Evolutionary conservation across 92 coral and sea anemone species (phyloP), one percentile per base, ranked within the genome.

Genomic region (Paramuricea clavata): DNA sequence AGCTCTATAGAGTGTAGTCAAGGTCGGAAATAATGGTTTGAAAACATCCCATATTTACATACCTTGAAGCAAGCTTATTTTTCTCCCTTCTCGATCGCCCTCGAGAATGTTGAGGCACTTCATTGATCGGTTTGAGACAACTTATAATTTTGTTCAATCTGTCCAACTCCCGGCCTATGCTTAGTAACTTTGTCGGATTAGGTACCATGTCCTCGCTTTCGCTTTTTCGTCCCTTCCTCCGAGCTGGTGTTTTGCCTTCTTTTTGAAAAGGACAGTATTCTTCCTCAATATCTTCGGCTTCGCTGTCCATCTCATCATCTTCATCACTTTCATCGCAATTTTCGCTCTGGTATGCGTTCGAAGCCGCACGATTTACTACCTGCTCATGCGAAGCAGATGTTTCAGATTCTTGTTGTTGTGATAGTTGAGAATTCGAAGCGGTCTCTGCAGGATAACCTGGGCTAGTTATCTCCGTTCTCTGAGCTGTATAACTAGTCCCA

Each of bases 11-110:
- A 19, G 41, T 52, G 22, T 60, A 60, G 68, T 31, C 68, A 60
- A 60, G 68, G 68, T 60, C 68, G 23, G 32, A 12, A 31, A 60
- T 60, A 60, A 60, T 60, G 68, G 21, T 60, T 60, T 60, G 21
- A 60, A 57, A 60, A 60, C 68, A 60, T 60, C 27, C 21, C 39
- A 12, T 21, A 27, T 32, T 62, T 31, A 67, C 91, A 22, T 89
- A 97, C 99, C 99, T 94, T 54, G 99, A 97, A 28, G 99, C 99
- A 12, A 97, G 98, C 79, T 97, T 97, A 91, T 97, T 97, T 87
- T 97, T 97, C 90, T 97, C 99, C 79, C 95, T 97, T 70, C 95
- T 93, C 44, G 99, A 97, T 82, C 92, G 92, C 80, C 93, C 95
- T 75, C 99, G 89, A 12, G 99, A 95, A 83, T 92, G 90, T 47